Conservation (phyloP, 2,888 invertebrate species). For the Platycheirus rosarum region DNA sequence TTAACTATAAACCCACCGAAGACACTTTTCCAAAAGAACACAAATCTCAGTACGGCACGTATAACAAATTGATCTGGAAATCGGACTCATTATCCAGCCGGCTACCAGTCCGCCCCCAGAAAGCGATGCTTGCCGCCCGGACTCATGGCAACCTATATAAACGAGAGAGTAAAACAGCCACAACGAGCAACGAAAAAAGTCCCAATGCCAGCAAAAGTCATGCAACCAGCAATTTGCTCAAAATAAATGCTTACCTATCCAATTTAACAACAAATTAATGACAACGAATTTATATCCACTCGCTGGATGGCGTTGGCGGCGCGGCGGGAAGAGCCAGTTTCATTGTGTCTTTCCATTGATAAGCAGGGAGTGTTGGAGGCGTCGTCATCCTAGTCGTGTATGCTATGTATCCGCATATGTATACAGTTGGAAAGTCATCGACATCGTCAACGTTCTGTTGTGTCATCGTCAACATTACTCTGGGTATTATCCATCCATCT, state of each 20-base stretch:
- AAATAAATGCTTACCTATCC: conserved; percentile 77
- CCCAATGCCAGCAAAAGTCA: conserved; percentile 71
- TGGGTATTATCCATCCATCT: conserved; percentile 46
- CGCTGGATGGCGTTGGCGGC: conserved; percentile 8
- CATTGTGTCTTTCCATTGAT: conserved; percentile 36
- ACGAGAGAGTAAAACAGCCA: conserved; percentile 27
- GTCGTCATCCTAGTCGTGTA: conserved; percentile 27
- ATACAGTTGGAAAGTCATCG: conserved; percentile 62
- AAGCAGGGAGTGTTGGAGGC: conserved; percentile 60
- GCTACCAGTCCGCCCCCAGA: conserved; percentile 69
- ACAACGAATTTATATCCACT: conserved; percentile 75
- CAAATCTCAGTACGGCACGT: conserved; percentile 67
- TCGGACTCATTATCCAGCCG: conserved; percentile 67
- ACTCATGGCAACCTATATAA: conserved; percentile 28
- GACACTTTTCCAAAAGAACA: conserved; percentile 35
- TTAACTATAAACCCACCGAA: conserved; percentile 14
- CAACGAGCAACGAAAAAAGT: conserved; percentile 27
- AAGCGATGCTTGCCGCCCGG: conserved; percentile 43
- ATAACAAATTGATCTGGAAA: conserved; percentile 73
- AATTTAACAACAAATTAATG: conserved; percentile 78
- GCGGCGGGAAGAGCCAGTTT: conserved; percentile 20
- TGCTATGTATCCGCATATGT: too few relatives aligned
- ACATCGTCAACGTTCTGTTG: conserved; percentile 71
- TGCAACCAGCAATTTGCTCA: conserved; percentile 73
- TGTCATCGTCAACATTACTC: conserved; percentile 73